Conservation (phyloP, 92 coral and sea anemone species). For the Parazoanthus swiftii region DNA sequence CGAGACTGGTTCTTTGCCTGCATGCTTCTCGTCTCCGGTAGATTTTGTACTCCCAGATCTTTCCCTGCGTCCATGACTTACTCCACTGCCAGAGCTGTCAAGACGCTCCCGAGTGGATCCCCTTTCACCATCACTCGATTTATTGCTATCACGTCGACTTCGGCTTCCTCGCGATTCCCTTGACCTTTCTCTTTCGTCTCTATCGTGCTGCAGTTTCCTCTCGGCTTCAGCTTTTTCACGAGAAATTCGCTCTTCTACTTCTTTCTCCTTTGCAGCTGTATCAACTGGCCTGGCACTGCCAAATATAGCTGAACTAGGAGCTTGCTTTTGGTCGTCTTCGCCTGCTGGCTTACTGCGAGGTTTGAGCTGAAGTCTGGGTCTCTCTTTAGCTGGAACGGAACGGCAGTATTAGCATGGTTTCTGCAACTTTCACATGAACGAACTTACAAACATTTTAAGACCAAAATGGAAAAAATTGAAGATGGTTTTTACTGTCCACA, state of each 20-base stretch:
- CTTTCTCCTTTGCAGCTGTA: constrained; percentile 92
- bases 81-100: constrained; percentile 50
- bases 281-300: constrained; percentile 98
- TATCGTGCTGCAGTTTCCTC: constrained; percentile 60
- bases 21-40: constrained; percentile 57
- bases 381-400: constrained; percentile 65
- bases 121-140: constrained; percentile 77
- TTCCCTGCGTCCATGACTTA: constrained; percentile 56
- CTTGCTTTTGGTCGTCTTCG: constrained; percentile 51
- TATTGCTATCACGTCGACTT: constrained; percentile 74
- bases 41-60: constrained; percentile 65
- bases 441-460: too few species aligned
- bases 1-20: constrained; percentile 33
- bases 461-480: too few species aligned
- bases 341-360: constrained; percentile 78
- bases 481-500: too few species aligned
- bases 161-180: constrained; percentile 64
- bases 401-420: not conserved
- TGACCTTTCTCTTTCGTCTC: constrained; percentile 42
- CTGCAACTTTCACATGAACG: too few species aligned
- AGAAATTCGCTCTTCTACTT: constrained; percentile 88
- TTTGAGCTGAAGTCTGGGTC: constrained; percentile 83
- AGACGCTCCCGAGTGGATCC: constrained; percentile 47
- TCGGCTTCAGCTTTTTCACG: constrained; percentile 79
- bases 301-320: constrained; percentile 81